phyloP scores from a whole-genome alignment of 2,888 invertebrate species.

The Cosmopolites sordidus region DNA sequence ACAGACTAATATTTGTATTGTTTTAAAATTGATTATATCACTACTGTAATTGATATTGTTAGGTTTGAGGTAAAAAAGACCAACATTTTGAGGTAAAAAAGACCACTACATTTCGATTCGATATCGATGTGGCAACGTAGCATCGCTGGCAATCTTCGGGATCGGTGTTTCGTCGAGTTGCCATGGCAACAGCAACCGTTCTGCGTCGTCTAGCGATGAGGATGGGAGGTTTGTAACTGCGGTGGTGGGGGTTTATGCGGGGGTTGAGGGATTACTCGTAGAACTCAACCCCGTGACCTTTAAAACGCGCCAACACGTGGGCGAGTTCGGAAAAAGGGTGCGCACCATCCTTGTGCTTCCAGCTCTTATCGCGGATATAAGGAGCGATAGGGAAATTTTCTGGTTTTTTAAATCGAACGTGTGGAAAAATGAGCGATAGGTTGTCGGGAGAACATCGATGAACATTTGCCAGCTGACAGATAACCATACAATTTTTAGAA shows the following conservation, averaged over 20 bases:
- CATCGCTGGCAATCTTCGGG: neutral
- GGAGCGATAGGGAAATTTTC: conserved; percentile 4
- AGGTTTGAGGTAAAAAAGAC: too few relatives aligned
- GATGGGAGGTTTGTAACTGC: neutral
- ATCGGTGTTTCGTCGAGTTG: conserved; percentile 4
- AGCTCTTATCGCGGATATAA: conserved; percentile 10
- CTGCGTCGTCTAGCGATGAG: conserved; percentile 6
- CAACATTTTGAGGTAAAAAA: too few relatives aligned
- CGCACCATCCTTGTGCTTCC: neutral
- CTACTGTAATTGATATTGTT: too few relatives aligned
- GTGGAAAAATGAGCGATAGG: too few relatives aligned
- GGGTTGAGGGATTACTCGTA: conserved; percentile 6
- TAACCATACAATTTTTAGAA: too few relatives aligned
- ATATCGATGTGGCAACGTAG: neutral
- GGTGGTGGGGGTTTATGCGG: neutral
- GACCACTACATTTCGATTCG: too few relatives aligned
- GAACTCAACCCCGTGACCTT: conserved; percentile 24
- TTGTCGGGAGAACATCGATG: too few relatives aligned
- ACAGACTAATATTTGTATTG: too few relatives aligned
- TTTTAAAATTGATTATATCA: too few relatives aligned
- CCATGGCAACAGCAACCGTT: conserved; percentile 14
- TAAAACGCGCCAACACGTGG: conserved; percentile 21
- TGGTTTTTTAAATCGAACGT: conserved; percentile 5
- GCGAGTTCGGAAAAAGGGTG: conserved; percentile 5
- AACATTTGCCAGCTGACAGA: too few relatives aligned